Evolutionary conservation across 2,888 invertebrate genomes (phyloP).

Genomic region (Acheta domesticus): DNA sequence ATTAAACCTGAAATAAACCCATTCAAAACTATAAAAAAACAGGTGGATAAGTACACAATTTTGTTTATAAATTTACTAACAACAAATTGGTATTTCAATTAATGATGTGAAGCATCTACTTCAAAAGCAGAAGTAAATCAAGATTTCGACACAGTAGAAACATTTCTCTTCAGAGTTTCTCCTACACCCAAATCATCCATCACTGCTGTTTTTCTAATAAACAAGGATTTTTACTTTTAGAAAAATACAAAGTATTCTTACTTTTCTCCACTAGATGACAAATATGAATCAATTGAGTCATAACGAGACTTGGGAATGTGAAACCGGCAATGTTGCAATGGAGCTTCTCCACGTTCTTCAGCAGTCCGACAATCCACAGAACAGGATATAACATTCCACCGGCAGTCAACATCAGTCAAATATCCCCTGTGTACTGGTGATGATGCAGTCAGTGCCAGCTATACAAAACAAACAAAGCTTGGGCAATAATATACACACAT

Average conservation of each 20-base stretch:
- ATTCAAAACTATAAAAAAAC: neutral
- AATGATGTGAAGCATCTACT: no score
- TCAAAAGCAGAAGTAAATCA: no score
- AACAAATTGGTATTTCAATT: no score
- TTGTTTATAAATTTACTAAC: neutral
- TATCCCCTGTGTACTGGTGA: slow-evolving; percentile 92
- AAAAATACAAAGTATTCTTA: slow-evolving; percentile 41
- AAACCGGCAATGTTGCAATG: slow-evolving; percentile 71
- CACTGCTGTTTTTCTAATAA: no score
- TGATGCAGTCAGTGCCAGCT: slow-evolving; percentile 94
- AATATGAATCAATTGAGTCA: slow-evolving; percentile 95
- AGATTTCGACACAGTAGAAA: no score
- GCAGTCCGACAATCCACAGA: slow-evolving; percentile 93
- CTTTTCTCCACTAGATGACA: slow-evolving; percentile 82
- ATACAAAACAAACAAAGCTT: slow-evolving; percentile 41
- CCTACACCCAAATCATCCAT: no score
- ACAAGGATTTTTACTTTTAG: no score
- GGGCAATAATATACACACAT: neutral
- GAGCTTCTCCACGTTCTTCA: slow-evolving; percentile 81
- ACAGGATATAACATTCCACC: slow-evolving; percentile 95
- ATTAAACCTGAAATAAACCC: slow-evolving; percentile 64
- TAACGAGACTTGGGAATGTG: slow-evolving; percentile 91
- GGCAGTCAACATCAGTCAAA: slow-evolving; percentile 92
- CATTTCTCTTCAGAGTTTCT: no score
- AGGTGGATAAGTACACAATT: neutral